Evolutionary conservation across 2,113 vertebrate genomes (phyloP).

Genomic region (Gracilinanus agilis): DNA sequence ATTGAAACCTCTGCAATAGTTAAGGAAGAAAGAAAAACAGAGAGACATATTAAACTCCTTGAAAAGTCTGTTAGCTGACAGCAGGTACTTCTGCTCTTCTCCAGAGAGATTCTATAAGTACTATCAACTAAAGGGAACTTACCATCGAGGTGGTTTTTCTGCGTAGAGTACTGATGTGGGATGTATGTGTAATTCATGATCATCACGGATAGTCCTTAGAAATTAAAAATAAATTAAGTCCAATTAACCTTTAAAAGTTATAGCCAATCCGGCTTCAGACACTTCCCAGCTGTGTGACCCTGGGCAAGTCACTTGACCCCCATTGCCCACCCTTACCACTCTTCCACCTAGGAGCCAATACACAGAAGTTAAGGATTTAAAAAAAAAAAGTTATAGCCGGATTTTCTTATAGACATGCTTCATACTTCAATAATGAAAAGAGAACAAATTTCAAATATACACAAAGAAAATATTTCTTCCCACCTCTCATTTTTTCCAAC

Average conservation of each 20-base stretch:
- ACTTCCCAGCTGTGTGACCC: no score
- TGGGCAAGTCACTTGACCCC: no score
- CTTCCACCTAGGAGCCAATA: no score
- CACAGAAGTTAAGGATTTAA: no score
- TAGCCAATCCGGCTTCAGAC: no score
- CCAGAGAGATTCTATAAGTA: neutral
- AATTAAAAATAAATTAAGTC: slow-evolving; percentile 47
- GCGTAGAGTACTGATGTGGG: slow-evolving; percentile 95
- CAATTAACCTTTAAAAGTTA: slow-evolving; percentile 35
- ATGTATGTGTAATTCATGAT: slow-evolving; percentile 96
- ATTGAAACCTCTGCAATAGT: neutral
- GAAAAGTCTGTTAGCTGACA: neutral
- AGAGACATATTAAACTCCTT: neutral
- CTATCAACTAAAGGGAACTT: slow-evolving; percentile 62
- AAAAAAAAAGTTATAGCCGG: neutral
- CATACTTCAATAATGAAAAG: neutral
- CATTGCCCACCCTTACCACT: no score
- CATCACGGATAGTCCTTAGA: slow-evolving; percentile 95
- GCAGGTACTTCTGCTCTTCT: neutral
- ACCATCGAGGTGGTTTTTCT: slow-evolving; percentile 98
- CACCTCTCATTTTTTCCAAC: neutral
- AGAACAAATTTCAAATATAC: neutral
- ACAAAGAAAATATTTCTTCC: neutral
- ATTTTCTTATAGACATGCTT: neutral
- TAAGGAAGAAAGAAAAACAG: neutral